These are phyloP conservation scores for Polypedilum vanderplanki DNA, from an alignment of 1,140 invertebrate genomes.

Conservation along the genomic window DNA sequence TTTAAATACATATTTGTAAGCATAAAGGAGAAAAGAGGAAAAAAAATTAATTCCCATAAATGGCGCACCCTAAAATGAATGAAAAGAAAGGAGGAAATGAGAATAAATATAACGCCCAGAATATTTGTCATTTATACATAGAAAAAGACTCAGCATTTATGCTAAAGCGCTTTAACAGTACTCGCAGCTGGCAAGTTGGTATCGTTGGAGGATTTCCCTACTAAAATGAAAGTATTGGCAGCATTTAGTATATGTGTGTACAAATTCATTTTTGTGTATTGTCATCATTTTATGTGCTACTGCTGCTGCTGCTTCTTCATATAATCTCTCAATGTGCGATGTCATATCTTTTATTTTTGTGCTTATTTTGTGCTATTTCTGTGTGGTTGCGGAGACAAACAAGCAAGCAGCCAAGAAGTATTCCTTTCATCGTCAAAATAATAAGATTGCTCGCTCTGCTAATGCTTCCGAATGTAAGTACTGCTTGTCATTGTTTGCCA, in stretches of 20 bases:
- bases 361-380: too few species aligned
- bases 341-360: background rate
- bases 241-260: background rate
- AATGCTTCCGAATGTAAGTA: background rate
- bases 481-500: background rate
- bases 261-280: conserved; percentile 22
- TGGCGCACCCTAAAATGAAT: background rate
- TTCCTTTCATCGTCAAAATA: background rate
- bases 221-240: background rate
- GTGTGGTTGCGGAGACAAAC: background rate
- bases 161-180: conserved; percentile 9
- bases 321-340: conserved; percentile 11
- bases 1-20: background rate
- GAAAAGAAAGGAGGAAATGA: background rate
- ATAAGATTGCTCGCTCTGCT: background rate
- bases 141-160: conserved; percentile 25
- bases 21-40: too few species aligned
- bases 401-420: background rate
- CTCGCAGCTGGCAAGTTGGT: background rate
- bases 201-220: background rate
- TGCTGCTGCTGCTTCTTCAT: background rate
- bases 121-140: background rate
- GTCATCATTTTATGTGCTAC: conserved; percentile 22
- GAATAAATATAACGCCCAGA: conserved; percentile 12
- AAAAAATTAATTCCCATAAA: conserved; percentile 5